Conservation (phyloP, 2,888 invertebrate species). For the Periphyllus acericola region DNA sequence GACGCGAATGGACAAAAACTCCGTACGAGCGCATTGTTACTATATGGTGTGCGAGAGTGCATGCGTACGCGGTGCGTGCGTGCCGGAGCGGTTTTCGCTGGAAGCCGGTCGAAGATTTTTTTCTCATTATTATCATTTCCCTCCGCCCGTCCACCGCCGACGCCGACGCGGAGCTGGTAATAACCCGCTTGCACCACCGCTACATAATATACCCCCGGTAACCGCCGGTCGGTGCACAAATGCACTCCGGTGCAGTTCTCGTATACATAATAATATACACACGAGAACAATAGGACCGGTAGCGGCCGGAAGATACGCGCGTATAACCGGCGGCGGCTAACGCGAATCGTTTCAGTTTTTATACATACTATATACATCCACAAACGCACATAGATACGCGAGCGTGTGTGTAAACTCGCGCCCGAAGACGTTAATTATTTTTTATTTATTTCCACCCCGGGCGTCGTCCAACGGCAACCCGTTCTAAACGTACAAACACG, state of each 20-base stretch:
- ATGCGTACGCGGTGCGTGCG: neutral
- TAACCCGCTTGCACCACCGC: neutral
- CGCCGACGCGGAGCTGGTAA: conserved; percentile 13
- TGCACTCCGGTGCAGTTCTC: neutral
- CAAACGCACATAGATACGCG: neutral
- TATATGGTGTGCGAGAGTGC: neutral
- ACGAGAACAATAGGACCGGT: conserved; percentile 59
- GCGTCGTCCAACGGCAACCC: conserved; percentile 14
- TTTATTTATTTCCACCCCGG: conserved; percentile 49
- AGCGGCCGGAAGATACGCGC: conserved; percentile 57
- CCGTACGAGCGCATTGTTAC: neutral
- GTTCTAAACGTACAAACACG: neutral
- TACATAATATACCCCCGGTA: too few relatives aligned
- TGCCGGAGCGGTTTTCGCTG: conserved; percentile 50
- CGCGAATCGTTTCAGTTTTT: conserved; percentile 20
- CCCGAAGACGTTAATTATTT: conserved; percentile 54
- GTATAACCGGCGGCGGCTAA: conserved; percentile 41
- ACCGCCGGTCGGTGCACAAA: neutral
- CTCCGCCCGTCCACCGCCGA: neutral
- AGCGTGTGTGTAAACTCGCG: neutral
- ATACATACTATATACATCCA: neutral
- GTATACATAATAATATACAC: neutral
- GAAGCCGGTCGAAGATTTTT: conserved; percentile 29
- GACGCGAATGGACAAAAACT: conserved; percentile 45
- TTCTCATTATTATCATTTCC: conserved; percentile 21